These are phyloP conservation scores for Allobates femoralis DNA, from an alignment of 2,797 vertebrate genomes.

Conservation along the genomic window DNA sequence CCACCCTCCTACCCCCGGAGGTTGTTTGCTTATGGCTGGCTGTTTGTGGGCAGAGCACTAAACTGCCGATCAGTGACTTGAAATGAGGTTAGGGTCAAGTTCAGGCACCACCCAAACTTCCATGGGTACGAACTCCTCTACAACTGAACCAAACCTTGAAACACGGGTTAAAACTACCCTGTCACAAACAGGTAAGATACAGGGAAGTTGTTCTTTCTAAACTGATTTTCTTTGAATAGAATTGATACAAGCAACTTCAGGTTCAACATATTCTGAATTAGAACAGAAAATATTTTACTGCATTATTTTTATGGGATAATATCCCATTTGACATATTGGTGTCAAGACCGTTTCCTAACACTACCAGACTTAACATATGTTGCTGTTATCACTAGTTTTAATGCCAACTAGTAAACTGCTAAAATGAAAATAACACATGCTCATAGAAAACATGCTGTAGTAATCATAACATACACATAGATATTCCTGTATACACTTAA, in stretches of 20 bases:
- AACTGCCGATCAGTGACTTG: too few relatives aligned
- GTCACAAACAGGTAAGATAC: background rate
- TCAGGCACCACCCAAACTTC: too few relatives aligned
- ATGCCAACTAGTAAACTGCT: constrained; percentile 11
- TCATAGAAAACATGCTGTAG: constrained; percentile 20
- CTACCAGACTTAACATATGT: constrained; percentile 23
- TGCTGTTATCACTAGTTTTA: constrained; percentile 17
- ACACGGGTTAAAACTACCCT: background rate
- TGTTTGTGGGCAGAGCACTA: too few relatives aligned
- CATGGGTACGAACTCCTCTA: too few relatives aligned
- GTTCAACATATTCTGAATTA: background rate
- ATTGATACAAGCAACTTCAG: background rate
- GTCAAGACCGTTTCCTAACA: constrained; percentile 11
- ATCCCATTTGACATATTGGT: constrained; percentile 33
- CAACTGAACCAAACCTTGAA: too few relatives aligned
- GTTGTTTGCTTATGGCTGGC: too few relatives aligned
- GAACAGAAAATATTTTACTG: background rate
- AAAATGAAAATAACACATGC: constrained; percentile 19
- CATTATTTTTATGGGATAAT: constrained; percentile 25
- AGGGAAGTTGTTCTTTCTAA: background rate
- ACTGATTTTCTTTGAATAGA: background rate
- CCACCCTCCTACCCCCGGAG: too few relatives aligned
- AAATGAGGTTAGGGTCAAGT: too few relatives aligned
- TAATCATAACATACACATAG: background rate
- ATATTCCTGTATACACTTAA: background rate